A percentile compares a stretch with the other conserved stretches of the same genome.
phyloP scores from a whole-genome alignment of 2,797 vertebrate species.

The Squalus acanthias region DNA sequence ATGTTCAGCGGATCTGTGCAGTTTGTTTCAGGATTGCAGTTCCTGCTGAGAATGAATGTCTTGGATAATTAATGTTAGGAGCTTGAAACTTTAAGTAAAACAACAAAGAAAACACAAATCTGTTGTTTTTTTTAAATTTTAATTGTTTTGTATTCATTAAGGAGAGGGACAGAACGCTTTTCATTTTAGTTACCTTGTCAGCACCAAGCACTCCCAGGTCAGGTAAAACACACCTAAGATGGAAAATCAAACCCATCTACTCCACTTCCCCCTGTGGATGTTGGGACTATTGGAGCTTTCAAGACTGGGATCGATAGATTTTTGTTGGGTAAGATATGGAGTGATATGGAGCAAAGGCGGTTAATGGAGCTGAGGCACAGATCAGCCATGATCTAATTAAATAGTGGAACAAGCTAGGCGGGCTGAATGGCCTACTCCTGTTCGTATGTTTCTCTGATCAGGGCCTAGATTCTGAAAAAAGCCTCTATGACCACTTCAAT shows the following conservation, averaged over 20 bases:
- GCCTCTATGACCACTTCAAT: neutral
- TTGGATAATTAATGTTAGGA: neutral
- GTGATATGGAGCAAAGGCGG: neutral
- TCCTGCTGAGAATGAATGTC: neutral
- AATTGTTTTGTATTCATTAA: neutral
- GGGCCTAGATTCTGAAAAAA: neutral
- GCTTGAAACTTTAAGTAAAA: neutral
- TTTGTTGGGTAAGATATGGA: neutral
- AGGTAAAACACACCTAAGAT: neutral
- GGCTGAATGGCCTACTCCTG: neutral
- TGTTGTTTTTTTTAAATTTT: neutral
- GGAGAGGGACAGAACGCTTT: neutral
- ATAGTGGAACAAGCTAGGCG: neutral
- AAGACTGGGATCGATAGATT: neutral
- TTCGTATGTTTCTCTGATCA: neutral
- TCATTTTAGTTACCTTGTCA: neutral
- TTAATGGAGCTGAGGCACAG: neutral
- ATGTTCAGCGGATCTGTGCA: neutral
- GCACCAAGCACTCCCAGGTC: neutral
- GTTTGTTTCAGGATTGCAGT: neutral
- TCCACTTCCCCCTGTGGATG: neutral
- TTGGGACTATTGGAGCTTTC: neutral
- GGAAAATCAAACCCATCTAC: neutral
- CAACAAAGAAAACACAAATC: neutral
- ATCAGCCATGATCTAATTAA: neutral